Base-by-base conservation (phyloP, 2,888 invertebrate genomes). In the Synergus umbraculus region DNA sequence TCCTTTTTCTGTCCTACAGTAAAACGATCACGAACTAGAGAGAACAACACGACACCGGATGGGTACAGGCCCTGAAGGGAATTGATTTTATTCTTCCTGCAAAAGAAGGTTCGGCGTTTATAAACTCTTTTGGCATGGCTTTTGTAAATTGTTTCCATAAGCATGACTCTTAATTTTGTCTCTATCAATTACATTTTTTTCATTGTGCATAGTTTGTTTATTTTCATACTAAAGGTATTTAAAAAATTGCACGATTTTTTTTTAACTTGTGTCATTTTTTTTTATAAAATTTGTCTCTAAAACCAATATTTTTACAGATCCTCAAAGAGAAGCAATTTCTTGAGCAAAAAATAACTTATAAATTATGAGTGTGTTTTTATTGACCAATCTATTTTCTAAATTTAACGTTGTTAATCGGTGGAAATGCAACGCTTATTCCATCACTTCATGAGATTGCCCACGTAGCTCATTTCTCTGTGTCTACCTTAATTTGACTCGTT, bases 21-120 rank as follows among this genome's bases (percentile, higher is more conserved):
- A 93, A 96, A 96, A 93, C 94, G 96, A 92, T 96, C 96, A 92
- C 94, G 96, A 91, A 96, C 96, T 90, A 94, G 96, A 92, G 96
- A 96, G 89, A 92, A 92, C 91, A 92, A 91, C 89, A 91, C 91
- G 80, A 91, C 91, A 83, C 89, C 92, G 85, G 91, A 91, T 85
- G 92, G 91, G 87, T 92, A 92, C 87, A 91, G 89, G 87, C 91
- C 92, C 88, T 92, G 90, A 92, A 90, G 84, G 88, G 82, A 83
- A 85, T 82, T 86, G 85, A 86, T 86, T 86, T 86, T 86, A 86
- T 87, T 86, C 87, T 86, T 84, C 85, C 86, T 87, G 86, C 86
- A 83, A 88, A 83, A 85, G 82, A 90, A 91, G 91, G 91, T 90
- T 89, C 88, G 88, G 85, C 86, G 86, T 85, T 87, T 86, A 86